Percentiles rank a stretch among this genome's conserved stretches.
These are phyloP conservation scores for Lycodopsis pacificus DNA, from an alignment of 2,797 vertebrate genomes.

Conservation along the genomic window DNA sequence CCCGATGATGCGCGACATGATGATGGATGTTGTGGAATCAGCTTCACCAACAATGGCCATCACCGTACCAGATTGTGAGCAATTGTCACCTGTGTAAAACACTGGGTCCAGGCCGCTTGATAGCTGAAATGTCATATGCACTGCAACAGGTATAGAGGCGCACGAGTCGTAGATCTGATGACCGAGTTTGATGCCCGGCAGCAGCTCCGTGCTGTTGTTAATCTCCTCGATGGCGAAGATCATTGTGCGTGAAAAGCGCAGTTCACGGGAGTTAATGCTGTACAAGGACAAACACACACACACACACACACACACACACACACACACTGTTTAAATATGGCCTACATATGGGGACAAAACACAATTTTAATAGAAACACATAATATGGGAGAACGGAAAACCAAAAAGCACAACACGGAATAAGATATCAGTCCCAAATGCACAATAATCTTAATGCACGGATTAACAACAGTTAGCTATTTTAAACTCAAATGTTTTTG, in stretches of 20 bases:
- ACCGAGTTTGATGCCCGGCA: conserved; percentile 64
- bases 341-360: background rate
- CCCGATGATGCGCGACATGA: conserved; percentile 71
- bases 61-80: conserved; percentile 48
- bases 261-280: conserved; percentile 61
- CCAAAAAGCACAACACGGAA: background rate
- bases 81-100: conserved; percentile 35
- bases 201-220: conserved; percentile 71
- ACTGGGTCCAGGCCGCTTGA: conserved; percentile 52
- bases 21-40: conserved; percentile 77
- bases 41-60: conserved; percentile 74
- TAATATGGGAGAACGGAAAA: too few relatives aligned
- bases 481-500: too few relatives aligned
- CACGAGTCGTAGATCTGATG: conserved; percentile 77
- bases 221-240: conserved; percentile 74
- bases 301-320: too few relatives aligned
- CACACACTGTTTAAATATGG: background rate
- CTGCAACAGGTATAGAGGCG: conserved; percentile 52
- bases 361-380: background rate
- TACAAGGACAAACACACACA: conserved; percentile 2
- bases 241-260: conserved; percentile 70
- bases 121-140: conserved; percentile 65
- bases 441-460: background rate
- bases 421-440: background rate
- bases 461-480: background rate